Conservation (phyloP, 2,888 invertebrate species). For the Parnassius glacialis region DNA sequence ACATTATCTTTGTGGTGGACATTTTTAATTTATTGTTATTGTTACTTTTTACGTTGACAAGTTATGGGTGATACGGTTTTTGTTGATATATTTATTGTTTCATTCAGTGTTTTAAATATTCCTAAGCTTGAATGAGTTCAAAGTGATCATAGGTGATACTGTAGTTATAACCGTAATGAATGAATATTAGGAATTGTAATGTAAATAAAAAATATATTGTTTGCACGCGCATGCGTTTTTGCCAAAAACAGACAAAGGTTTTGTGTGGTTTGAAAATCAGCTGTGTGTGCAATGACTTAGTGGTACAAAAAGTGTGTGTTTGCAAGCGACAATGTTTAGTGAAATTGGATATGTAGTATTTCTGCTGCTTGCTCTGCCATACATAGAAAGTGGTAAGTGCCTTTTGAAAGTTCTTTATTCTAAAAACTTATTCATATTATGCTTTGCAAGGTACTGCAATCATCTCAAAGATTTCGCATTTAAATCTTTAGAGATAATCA, state of each 20-base stretch:
- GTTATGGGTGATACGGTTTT: constrained; percentile 42
- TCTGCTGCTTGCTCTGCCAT: constrained; percentile 84
- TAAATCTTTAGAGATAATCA: too few relatives aligned
- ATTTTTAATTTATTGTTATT: constrained; percentile 37
- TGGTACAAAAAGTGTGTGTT: constrained; percentile 72
- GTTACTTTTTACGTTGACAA: constrained; percentile 36
- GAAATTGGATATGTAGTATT: constrained; percentile 85
- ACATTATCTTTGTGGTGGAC: constrained; percentile 40
- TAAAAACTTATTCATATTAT: not conserved
- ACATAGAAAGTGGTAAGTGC: constrained; percentile 86
- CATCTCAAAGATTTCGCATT: too few relatives aligned
- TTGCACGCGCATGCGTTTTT: constrained; percentile 80
- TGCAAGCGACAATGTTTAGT: constrained; percentile 81
- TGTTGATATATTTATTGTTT: constrained; percentile 69
- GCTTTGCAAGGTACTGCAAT: not conserved
- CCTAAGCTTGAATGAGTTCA: constrained; percentile 39
- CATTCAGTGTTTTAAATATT: constrained; percentile 45
- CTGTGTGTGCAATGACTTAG: constrained; percentile 81
- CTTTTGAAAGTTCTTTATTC: not conserved
- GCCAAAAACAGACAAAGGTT: constrained; percentile 82
- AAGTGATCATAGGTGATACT: constrained; percentile 42
- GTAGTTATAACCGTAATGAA: constrained; percentile 44
- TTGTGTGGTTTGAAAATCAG: constrained; percentile 81
- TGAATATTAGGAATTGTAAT: constrained; percentile 59
- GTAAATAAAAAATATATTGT: constrained; percentile 77